A percentile compares a stretch with the other conserved stretches of the same genome.
Evolutionary conservation across 2,888 invertebrate genomes (phyloP).

Genomic region (Cryptops parisi): DNA sequence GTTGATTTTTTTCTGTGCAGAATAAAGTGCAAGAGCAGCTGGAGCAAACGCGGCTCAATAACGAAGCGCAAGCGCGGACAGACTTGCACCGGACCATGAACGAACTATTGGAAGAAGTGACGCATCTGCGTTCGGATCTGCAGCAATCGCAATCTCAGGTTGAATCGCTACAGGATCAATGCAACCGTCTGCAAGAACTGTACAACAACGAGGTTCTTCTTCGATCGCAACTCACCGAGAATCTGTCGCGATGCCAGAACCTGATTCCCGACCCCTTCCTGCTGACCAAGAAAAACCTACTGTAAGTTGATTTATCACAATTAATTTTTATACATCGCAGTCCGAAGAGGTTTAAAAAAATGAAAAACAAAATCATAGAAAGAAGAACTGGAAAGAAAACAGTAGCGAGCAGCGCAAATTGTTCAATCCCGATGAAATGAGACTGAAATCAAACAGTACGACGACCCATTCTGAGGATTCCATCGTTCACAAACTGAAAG

Average conservation of each 20-base stretch:
- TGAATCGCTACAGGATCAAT: neutral
- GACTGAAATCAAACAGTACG: neutral
- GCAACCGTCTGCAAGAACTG: neutral
- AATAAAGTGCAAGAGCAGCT: conserved; percentile 5
- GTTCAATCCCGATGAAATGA: no score
- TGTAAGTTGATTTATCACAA: no score
- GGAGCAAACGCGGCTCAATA: neutral
- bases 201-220: neutral
- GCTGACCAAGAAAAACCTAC: neutral
- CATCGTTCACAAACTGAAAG: neutral
- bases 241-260: neutral
- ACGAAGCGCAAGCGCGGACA: neutral
- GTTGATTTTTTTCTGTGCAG: no score
- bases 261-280: neutral
- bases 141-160: neutral
- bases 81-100: neutral
- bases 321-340: no score
- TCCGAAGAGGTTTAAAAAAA: no score
- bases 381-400: no score
- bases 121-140: neutral
- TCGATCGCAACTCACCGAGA: neutral
- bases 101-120: neutral
- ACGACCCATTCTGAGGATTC: neutral
- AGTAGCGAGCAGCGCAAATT: no score
- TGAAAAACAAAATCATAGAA: no score